Conservation (phyloP, 2,113 vertebrate genomes). For the Paraplagusia blochii region DNA sequence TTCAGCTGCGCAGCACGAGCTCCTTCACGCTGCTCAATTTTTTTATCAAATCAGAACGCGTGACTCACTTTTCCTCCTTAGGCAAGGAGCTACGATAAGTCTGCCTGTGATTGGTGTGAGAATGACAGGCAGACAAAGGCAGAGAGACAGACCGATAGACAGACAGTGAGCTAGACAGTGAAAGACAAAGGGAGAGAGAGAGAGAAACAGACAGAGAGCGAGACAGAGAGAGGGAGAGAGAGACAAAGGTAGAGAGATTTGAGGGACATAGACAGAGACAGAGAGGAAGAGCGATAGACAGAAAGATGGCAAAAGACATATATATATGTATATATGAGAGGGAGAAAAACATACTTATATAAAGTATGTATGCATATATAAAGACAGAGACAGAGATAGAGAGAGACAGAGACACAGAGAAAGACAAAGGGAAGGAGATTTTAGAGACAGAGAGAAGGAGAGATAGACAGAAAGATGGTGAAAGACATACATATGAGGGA, state of each 20-base stretch:
- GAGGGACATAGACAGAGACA: no score
- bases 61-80: conserved; percentile 43
- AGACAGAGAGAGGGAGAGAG: neutral
- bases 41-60: conserved; percentile 54
- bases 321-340: no score
- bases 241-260: neutral
- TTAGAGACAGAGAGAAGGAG: no score
- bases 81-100: conserved; percentile 18
- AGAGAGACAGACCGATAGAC: neutral
- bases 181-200: no score
- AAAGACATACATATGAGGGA: no score
- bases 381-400: no score
- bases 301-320: no score
- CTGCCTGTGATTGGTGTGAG: conserved; percentile 1
- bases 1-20: conserved; percentile 40
- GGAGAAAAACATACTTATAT: no score
- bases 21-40: conserved; percentile 47
- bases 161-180: neutral
- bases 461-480: no score
- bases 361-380: no score
- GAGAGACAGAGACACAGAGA: no score
- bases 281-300: neutral
- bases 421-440: no score
- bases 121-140: neutral
- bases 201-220: neutral